phyloP scores from a whole-genome alignment of 1,140 invertebrate species.

The Phthorimaea operculella region DNA sequence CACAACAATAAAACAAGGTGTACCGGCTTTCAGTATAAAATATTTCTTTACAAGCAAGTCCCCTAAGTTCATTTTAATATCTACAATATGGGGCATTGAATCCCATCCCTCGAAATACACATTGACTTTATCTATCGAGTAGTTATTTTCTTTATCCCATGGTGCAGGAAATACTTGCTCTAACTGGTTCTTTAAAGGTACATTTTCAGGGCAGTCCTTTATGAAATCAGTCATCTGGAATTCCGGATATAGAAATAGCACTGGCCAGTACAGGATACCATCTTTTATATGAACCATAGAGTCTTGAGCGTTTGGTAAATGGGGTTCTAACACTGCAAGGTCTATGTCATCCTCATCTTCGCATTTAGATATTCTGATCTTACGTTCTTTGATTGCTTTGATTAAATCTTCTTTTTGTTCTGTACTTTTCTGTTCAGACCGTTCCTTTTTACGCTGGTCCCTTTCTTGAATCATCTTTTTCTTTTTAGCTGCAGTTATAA shows the following conservation, averaged over 20 bases:
- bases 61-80: conserved; percentile 70
- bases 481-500: conserved; percentile 74
- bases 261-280: conserved; percentile 73
- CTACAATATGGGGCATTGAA: conserved; percentile 74
- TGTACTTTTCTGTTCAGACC: conserved; percentile 64
- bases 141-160: conserved; percentile 82
- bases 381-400: conserved; percentile 49
- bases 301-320: conserved; percentile 71
- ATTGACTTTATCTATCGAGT: conserved; percentile 74
- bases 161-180: conserved; percentile 75
- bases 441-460: conserved; percentile 63
- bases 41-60: conserved; percentile 73
- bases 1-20: conserved; percentile 53
- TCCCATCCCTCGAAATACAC: conserved; percentile 84
- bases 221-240: conserved; percentile 68
- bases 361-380: conserved; percentile 56
- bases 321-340: conserved; percentile 70
- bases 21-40: conserved; percentile 65
- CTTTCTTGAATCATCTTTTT: conserved; percentile 72
- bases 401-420: conserved; percentile 67
- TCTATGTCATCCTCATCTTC: conserved; percentile 58
- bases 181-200: conserved; percentile 40
- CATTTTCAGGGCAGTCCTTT: conserved; percentile 74
- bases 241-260: conserved; percentile 51
- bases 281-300: conserved; percentile 75